Percentiles rank a stretch among this genome's conserved stretches.
Conservation (phyloP, 2,888 invertebrate genomes). For the Malthinus seriepunctatus region DNA sequence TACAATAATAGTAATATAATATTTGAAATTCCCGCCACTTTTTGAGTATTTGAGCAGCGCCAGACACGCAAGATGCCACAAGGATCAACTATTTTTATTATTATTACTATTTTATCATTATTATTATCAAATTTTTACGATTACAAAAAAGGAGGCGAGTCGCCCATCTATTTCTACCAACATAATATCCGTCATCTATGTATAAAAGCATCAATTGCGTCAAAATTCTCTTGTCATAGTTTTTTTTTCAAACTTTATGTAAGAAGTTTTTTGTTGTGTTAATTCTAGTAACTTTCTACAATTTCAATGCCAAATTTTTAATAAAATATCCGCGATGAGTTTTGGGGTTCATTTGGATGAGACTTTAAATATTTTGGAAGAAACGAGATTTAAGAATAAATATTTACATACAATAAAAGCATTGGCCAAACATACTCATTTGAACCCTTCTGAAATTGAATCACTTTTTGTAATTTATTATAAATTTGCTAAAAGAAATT, state of each 20-base stretch:
- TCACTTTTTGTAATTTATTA: slow-evolving; percentile 58
- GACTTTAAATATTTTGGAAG: slow-evolving; percentile 67
- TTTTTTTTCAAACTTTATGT: neutral
- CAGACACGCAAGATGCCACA: no score
- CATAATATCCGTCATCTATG: no score
- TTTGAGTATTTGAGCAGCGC: no score
- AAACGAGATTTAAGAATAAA: slow-evolving; percentile 66
- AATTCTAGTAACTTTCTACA: neutral
- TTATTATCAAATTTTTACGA: no score
- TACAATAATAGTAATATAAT: no score
- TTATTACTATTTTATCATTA: no score
- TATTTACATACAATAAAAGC: slow-evolving; percentile 60
- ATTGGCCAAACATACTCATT: slow-evolving; percentile 62
- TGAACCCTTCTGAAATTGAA: slow-evolving; percentile 63
- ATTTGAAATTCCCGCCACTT: no score
- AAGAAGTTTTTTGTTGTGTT: neutral
- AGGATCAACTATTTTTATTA: no score
- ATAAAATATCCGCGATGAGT: neutral
- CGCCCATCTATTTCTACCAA: no score
- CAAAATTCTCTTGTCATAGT: no score
- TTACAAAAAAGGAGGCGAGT: no score
- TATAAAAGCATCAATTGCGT: no score
- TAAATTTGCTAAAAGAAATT: slow-evolving; percentile 54
- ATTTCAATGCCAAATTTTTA: neutral
- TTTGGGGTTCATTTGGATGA: slow-evolving; percentile 55